These are phyloP conservation scores for Phrynocephalus versicolor DNA, from an alignment of 2,113 vertebrate species.

Conservation along the genomic window DNA sequence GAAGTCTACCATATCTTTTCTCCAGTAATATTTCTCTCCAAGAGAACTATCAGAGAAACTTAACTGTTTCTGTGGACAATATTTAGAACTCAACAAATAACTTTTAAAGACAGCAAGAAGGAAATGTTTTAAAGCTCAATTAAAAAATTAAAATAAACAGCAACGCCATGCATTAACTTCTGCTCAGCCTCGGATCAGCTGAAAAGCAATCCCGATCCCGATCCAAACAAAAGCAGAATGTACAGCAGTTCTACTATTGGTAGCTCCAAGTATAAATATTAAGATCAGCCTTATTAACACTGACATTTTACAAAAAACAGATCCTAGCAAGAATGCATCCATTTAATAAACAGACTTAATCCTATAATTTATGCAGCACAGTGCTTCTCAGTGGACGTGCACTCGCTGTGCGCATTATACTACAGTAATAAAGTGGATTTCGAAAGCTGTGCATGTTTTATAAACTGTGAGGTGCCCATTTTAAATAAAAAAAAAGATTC, in stretches of 20 bases:
- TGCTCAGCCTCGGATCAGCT: constrained; percentile 44
- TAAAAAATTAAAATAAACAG: no score
- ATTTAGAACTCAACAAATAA: not conserved
- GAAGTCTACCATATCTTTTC: not conserved
- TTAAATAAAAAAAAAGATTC: constrained; percentile 77
- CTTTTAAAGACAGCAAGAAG: not conserved
- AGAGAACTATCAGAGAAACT: not conserved
- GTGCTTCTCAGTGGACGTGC: constrained; percentile 80
- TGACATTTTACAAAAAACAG: constrained; percentile 65
- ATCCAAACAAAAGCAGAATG: constrained; percentile 59
- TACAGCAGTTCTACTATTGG: constrained; percentile 52
- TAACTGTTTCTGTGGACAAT: not conserved
- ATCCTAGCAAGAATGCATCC: constrained; percentile 67
- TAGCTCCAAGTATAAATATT: constrained; percentile 62
- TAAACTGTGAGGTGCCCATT: constrained; percentile 84
- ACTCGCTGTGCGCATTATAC: constrained; percentile 71
- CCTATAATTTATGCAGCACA: constrained; percentile 74
- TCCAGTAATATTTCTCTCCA: not conserved
- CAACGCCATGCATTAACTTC: constrained; percentile 49
- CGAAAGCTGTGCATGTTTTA: constrained; percentile 79
- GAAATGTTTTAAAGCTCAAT: not conserved
- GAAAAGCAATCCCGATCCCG: constrained; percentile 33
- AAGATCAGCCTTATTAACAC: constrained; percentile 68
- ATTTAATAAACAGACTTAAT: constrained; percentile 76
- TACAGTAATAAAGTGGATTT: constrained; percentile 75